Base-by-base conservation (phyloP, 2,797 vertebrate species). In the Myotis pilosus region DNA sequence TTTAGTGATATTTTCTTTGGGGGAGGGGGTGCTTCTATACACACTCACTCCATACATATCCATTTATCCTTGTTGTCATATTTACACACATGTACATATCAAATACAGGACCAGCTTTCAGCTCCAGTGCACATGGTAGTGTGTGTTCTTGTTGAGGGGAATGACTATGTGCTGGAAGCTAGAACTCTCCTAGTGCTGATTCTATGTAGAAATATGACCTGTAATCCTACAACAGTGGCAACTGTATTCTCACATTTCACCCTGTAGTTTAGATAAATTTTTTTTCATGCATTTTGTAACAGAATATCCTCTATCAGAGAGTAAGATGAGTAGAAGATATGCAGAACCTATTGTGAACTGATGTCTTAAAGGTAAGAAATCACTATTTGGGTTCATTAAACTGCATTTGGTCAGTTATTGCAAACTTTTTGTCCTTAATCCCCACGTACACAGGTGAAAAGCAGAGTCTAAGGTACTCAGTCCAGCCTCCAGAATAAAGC, bases 181-280 rank as follows among this genome's bases (percentile, higher is more conserved):
- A 89, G 94, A 95, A 88, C 74, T 81, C 95, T 62, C 89, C 78
- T 94, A 91, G 60, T 86, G 93, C 93, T 95, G 93, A 95, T 82
- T 96, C 90, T 89, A 85, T 51, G 53, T 49, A 93, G 82, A 94
- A 92, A 95, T 96, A 91, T 86, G 94, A 97, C 90, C 94, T 96
- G 53, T 89, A 96, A 95, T 96, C 88, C 95, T 97, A 96, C 94
- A 96, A 64, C 84, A 97, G 82, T 60, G 0, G 62, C 87, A 95
- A 96, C 84, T 93, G 38, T 88, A 96, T 87, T 94, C 95, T 96
- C 88, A 96, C 25, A 92, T 92, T 12, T 69, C 92, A 76, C 47
- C 20, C 41, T 91, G 1, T 57, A 91, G 25, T 1, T 47, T 47
- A 78, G 20, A 85, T 30, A 6, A 3, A 81, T 69, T 87, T 94